Evolutionary conservation across 1,140 invertebrate genomes (phyloP).

Genomic region (Contarinia nasturtii): DNA sequence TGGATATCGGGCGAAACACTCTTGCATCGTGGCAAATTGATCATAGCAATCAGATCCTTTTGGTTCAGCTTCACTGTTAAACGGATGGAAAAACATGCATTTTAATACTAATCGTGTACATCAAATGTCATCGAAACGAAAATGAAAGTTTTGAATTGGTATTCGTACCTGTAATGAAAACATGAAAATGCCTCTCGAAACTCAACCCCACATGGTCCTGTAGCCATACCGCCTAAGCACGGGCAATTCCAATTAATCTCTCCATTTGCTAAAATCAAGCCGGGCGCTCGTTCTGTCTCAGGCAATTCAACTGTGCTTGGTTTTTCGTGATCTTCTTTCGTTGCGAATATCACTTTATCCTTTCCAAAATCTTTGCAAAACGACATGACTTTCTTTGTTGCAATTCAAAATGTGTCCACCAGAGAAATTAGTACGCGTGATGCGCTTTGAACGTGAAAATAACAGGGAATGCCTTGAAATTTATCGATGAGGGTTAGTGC

Average conservation of each 20-base stretch:
- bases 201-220: constrained; percentile 81
- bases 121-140: no score
- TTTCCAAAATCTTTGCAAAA: constrained; percentile 35
- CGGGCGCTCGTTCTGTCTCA: constrained; percentile 49
- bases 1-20: constrained; percentile 82
- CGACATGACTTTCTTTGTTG: constrained; percentile 28
- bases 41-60: constrained; percentile 84
- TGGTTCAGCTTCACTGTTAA: constrained; percentile 38
- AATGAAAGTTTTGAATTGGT: not conserved
- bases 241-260: constrained; percentile 95
- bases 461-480: constrained; percentile 30
- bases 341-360: constrained; percentile 67
- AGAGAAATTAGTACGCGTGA: constrained; percentile 25
- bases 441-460: constrained; percentile 32
- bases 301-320: constrained; percentile 55
- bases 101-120: no score
- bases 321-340: constrained; percentile 53
- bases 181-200: constrained; percentile 89
- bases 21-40: constrained; percentile 76
- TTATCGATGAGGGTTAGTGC: constrained; percentile 31
- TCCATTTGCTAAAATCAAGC: constrained; percentile 69
- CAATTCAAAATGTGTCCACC: not conserved
- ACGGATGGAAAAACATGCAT: not conserved
- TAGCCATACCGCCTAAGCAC: constrained; percentile 87
- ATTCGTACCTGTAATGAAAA: constrained; percentile 55